phyloP scores from a whole-genome alignment of 2,113 vertebrate species.

The Malurus alboscapulatus region DNA sequence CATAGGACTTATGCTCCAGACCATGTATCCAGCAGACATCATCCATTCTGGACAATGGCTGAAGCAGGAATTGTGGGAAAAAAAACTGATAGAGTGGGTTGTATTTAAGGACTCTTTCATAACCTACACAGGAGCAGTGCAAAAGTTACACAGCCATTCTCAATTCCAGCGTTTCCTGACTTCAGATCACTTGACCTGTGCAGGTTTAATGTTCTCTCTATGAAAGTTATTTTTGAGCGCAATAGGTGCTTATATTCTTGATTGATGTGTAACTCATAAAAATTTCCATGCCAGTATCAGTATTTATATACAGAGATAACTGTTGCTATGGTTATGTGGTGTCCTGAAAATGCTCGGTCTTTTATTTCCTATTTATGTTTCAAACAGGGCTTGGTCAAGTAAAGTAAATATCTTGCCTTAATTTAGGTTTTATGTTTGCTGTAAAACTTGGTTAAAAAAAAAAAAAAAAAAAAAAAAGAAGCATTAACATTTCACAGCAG shows the following conservation, averaged over 20 bases:
- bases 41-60: neutral
- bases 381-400: constrained; percentile 12
- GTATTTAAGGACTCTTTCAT: neutral
- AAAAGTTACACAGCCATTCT: neutral
- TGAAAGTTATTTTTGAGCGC: neutral
- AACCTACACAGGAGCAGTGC: neutral
- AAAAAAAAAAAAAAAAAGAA: neutral
- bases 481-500: constrained; percentile 55
- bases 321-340: constrained; percentile 23
- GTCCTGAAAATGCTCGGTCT: neutral
- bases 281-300: neutral
- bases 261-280: neutral
- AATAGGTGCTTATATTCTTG: neutral
- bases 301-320: constrained; percentile 29
- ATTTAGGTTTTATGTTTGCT: constrained; percentile 63
- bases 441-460: constrained; percentile 20
- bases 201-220: neutral
- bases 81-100: neutral
- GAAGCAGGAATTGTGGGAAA: neutral
- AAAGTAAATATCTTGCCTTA: constrained; percentile 55
- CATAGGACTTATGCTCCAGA: neutral
- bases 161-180: neutral
- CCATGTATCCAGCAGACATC: neutral
- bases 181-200: neutral
- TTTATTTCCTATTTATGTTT: constrained; percentile 14